Percentiles rank a stretch among this genome's conserved stretches.
Conservation (phyloP, 2,888 invertebrate species). For the Atethmia centrago region DNA sequence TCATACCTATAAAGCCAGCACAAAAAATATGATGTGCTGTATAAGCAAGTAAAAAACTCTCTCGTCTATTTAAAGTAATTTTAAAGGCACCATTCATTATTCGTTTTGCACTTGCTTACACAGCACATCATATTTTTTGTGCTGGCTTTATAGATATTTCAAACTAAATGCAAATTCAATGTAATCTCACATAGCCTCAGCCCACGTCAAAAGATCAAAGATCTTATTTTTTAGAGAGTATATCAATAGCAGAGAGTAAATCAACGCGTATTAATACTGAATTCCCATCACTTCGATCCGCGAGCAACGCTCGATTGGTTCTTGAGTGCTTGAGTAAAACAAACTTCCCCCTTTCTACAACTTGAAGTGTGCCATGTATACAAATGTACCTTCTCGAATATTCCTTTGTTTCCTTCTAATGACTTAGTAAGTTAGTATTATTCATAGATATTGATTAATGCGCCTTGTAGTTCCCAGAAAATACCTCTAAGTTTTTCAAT, state of each 20-base stretch:
- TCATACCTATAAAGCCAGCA: no score
- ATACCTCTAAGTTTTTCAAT: conserved; percentile 18
- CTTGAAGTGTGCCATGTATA: conserved; percentile 47
- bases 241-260: no score
- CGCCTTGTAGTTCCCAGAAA: conserved; percentile 22
- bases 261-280: neutral
- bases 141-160: no score
- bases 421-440: conserved; percentile 31
- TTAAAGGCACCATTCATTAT: no score
- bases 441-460: conserved; percentile 31
- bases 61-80: no score
- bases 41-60: no score
- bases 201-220: neutral
- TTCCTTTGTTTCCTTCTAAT: conserved; percentile 35
- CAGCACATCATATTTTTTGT: no score
- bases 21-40: no score
- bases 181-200: neutral
- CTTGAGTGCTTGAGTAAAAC: conserved; percentile 10
- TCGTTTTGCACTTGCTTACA: no score
- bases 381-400: conserved; percentile 38
- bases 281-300: neutral
- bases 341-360: conserved; percentile 9
- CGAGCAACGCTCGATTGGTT: neutral
- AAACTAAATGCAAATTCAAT: no score
- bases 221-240: neutral